Base-by-base conservation (phyloP, 2,113 vertebrate genomes). In the Formicarius rufipectus region DNA sequence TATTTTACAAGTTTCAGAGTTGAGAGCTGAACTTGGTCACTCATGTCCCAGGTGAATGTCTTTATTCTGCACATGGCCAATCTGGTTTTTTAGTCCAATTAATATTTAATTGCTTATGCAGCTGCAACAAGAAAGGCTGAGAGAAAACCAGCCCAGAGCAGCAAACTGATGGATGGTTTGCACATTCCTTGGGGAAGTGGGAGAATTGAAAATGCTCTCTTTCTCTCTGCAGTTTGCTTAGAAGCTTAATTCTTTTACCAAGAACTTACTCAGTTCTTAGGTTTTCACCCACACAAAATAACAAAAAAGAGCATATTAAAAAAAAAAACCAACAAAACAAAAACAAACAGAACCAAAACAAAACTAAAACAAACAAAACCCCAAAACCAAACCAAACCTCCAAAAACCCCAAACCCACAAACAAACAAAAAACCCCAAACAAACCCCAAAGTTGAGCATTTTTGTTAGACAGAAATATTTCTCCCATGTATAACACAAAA, bases 31-130 rank as follows among this genome's bases (percentile, higher is more conserved):
- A 92, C 60, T 42, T 89, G 77, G 56, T 40, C 84, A 66, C 55
- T 75, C 27, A 13, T 23, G 47, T 89, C 77, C 69, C 94, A 89
- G 56, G 77, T 93, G 88, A 76, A 76, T 40, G 42, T 22, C 27
- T 75, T 83, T 85, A 78, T 78, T 75, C 73, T 84, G 53, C 50
- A 81, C n/a, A 59, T 30, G 42, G 68, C 27, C 76, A 92, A 78
- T 82, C 47, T 82, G 44, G 67, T 92, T 89, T 87, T 63, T 73
- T 89, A 68, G 69, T 40, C 39, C 56, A 95, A 97, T 96, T 87
- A 95, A 95, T 94, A 92, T 94, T 95, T 96, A 92, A 95, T 95
- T 96, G 89, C 94, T 95, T 95, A 95, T 91, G 77, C 86, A 89
- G 84, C 80, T 92, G 89, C 77, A 91, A 81, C 64, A 95, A 84